Base-by-base conservation (phyloP, 2,113 vertebrate species). In the Albula glossodonta region DNA sequence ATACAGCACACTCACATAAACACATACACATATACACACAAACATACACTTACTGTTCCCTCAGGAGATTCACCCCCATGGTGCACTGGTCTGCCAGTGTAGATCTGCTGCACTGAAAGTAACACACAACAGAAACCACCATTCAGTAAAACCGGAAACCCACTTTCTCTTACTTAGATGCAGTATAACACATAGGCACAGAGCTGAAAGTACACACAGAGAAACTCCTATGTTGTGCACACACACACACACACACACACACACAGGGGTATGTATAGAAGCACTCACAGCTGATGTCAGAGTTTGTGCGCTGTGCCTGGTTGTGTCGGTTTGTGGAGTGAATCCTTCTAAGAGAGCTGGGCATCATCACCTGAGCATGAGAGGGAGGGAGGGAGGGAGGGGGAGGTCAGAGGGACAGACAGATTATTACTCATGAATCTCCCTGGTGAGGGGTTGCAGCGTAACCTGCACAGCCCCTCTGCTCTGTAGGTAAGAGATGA, bases 251-350 rank as follows among this genome's bases (percentile, higher is more conserved):
- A 79, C 22, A 70, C 50, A 77, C 25, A 56, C n/a, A 78, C 41
- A 51, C n/a, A 78, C 15, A 5, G 0, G 2, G 4, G 31, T 31
- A 81, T 63, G 70, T 15, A 3, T 5, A 80, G 17, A 31, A 31
- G 19, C 60, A 93, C 96, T 95, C 89, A 98, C 97, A 90, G 80
- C 90, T 94, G 41, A 93, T 94, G 84, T 96, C 96, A 0, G 96
- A 96, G 56, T 93, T 92, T 0, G 96, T 96, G 85, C 96, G 91
- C 83, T 94, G 94, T 5, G 96, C 95, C 1, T 91, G 92, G 84
- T 93, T 95, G 92, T 96, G 94, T 89, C 95, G 93, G 91, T 97
- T 97, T 25, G 97, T 96, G 0, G 97, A 98, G 84, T 94, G 94
- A 87, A 98, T 98, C 86, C 97, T 93, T 83, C 92, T 95, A 2